Conservation (phyloP, 2,113 vertebrate species). For the Chamaea fasciata region DNA sequence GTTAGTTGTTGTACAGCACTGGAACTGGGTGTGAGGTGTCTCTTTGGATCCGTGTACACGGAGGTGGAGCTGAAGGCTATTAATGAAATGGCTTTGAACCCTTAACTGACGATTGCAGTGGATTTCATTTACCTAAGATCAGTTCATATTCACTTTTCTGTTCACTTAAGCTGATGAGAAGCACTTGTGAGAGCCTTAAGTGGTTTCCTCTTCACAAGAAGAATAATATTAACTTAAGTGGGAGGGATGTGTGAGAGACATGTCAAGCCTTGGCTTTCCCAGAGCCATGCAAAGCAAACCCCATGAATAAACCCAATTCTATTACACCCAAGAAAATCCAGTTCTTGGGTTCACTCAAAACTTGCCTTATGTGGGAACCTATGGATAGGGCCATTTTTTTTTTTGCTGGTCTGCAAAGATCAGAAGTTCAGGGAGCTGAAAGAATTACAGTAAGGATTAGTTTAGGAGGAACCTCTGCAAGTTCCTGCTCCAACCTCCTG, state of each 20-base stretch:
- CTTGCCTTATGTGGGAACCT: not conserved
- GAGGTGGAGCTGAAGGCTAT: not conserved
- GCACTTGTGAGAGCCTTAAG: not conserved
- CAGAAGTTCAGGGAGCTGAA: not conserved
- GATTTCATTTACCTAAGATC: constrained; percentile 16
- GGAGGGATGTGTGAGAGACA: not conserved
- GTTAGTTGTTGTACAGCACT: not conserved
- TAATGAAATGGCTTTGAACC: not conserved
- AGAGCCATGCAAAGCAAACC: not conserved
- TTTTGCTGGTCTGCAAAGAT: not conserved
- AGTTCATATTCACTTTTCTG: not conserved
- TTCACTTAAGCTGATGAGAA: not conserved
- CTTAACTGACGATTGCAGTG: not conserved
- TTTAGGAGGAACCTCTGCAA: not conserved
- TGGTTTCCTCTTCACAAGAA: not conserved
- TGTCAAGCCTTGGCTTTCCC: not conserved
- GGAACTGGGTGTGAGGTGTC: not conserved
- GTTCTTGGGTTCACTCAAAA: not conserved
- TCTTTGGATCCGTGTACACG: not conserved
- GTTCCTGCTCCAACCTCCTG: not conserved
- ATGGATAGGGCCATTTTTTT: not conserved
- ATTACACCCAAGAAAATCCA: not conserved
- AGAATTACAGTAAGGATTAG: not conserved
- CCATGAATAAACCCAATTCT: not conserved
- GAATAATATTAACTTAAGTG: not conserved